Base-by-base conservation (phyloP, 2,888 invertebrate species). In the Meganola albula region DNA sequence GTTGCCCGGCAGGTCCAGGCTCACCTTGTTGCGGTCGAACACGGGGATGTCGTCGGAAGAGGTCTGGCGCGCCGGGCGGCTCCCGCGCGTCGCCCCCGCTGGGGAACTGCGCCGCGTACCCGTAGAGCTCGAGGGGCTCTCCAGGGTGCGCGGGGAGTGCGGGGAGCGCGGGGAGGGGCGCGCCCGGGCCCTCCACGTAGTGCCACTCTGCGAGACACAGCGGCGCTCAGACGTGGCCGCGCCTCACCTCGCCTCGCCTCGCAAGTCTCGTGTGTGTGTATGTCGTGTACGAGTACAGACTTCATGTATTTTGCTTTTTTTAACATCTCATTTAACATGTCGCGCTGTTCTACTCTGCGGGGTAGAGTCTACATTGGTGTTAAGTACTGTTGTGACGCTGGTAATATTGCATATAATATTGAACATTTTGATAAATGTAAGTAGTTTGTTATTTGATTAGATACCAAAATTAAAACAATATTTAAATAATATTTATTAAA, bases 21-120 rank as follows among this genome's bases (percentile, higher is more conserved):
- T 89, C 43, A 92, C 92, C 57, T 88, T 87, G 80, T 88, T 86
- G 56, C 90, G 82, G 69, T 89, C 89, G 77, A 90, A 89, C 48
- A 78, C 87, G 13, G 89, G 89, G 53, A 89, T 87, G 53, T 87
- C 89, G 66, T 88, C 88, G 10, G 87, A 88, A 10, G 44, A 31
- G n/a, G 37, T 32, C 77, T 31, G 83, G 73, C 27, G 50, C 44
- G 26, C 36, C 13, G 12, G 13, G 35, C 33, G 57, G 21, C 20
- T 27, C 13, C 24, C 38, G 29, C 31, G 43, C 31, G 29, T 23
- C 30, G 31, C 40, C 34, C 26, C 29, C 20, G 31, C 34, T 37
- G 24, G 20, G 3, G 20, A 20, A 27, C 34, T 36, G 38, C 12
- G 48, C 48, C 37, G 39, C 24, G 35, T 41, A 41, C 12, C 44